Percentiles rank a stretch among this genome's conserved stretches.
Conservation (phyloP, 2,888 invertebrate species). For the Sphinx pinastri region DNA sequence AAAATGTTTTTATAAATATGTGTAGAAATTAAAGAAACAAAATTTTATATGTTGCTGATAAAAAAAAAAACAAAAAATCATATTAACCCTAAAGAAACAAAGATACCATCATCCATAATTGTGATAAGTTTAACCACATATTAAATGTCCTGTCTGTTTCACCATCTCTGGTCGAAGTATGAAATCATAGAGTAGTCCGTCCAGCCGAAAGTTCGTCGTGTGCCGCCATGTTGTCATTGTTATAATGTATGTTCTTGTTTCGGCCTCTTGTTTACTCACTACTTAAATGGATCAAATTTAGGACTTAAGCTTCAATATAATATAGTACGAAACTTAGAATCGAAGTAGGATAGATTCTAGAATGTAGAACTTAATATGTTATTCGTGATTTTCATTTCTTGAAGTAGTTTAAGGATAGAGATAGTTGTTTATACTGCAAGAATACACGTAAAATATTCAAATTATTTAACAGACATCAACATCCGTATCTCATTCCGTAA, state of each 20-base stretch:
- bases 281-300: slow-evolving; percentile 9
- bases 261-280: slow-evolving; percentile 14
- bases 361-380: background rate
- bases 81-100: too few species aligned
- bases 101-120: too few species aligned
- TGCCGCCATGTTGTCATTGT: slow-evolving; percentile 18
- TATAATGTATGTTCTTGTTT: slow-evolving; percentile 18
- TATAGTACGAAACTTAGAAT: background rate
- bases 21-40: too few species aligned
- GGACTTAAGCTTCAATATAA: background rate
- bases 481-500: too few species aligned
- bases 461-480: background rate
- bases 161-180: slow-evolving; percentile 11
- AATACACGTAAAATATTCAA: background rate
- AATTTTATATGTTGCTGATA: too few species aligned
- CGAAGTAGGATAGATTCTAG: background rate
- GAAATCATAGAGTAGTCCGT: slow-evolving; percentile 44
- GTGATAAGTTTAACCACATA: too few species aligned
- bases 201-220: slow-evolving; percentile 36
- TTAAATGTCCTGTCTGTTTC: background rate
- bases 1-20: too few species aligned
- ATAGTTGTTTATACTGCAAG: background rate
- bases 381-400: too few species aligned
- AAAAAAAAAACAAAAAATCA: too few species aligned
- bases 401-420: too few species aligned